A percentile compares a stretch with the other conserved stretches of the same genome.
These are phyloP conservation scores for Decapterus maruadsi DNA, from an alignment of 2,797 vertebrate species.

Conservation along the genomic window DNA sequence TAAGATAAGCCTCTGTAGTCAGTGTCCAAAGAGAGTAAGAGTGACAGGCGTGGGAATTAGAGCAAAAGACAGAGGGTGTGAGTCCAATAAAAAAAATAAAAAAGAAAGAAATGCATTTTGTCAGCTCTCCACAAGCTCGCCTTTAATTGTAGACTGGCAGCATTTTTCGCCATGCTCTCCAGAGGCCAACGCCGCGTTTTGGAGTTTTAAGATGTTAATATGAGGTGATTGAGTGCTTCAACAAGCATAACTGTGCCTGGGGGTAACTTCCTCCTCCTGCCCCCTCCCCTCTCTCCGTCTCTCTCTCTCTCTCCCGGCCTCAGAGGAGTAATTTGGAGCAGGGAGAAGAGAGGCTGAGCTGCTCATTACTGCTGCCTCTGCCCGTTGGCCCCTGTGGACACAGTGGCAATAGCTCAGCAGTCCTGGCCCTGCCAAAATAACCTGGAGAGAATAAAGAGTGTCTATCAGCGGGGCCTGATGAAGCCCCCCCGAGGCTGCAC, in stretches of 20 bases:
- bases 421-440: conserved; percentile 23
- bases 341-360: conserved; percentile 59
- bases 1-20: too few relatives aligned
- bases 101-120: conserved; percentile 27
- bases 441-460: conserved; percentile 21
- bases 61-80: conserved; percentile 14
- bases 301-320: conserved; percentile 39
- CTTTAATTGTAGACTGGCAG: conserved; percentile 73
- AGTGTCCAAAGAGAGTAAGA: background rate
- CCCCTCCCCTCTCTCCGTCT: background rate
- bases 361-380: conserved; percentile 76
- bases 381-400: conserved; percentile 40
- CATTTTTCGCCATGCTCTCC: conserved; percentile 56
- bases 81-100: conserved; percentile 18
- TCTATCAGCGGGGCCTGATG: conserved; percentile 19
- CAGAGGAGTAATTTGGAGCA: conserved; percentile 67
- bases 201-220: conserved; percentile 76
- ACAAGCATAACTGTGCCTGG: conserved; percentile 75
- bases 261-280: conserved; percentile 61
- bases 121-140: conserved; percentile 48
- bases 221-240: conserved; percentile 77
- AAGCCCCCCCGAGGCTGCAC: background rate
- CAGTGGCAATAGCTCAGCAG: conserved; percentile 38
- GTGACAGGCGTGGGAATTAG: background rate
- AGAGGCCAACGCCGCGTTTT: conserved; percentile 58